Evolutionary conservation across 1,140 invertebrate species (phyloP).

Genomic region (Lepidurus couesii): DNA sequence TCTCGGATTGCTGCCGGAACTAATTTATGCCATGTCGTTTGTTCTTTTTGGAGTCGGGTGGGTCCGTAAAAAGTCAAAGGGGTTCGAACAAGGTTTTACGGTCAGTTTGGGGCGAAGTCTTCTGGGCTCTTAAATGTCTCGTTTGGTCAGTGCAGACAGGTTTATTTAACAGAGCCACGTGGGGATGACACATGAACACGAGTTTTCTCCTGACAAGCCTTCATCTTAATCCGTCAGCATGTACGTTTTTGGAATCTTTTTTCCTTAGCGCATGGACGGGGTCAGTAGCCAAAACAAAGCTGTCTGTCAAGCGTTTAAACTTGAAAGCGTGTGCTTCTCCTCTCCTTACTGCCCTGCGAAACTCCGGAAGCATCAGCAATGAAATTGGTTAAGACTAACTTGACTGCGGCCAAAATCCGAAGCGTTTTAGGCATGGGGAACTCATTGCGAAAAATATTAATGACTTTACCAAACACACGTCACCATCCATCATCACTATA

Average conservation of each 20-base stretch:
- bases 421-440: conserved; percentile 18
- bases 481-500: conserved; percentile 19
- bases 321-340: background rate
- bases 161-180: conserved; percentile 19
- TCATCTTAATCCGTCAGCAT: conserved; percentile 16
- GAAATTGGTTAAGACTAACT: background rate
- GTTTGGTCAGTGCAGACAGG: conserved; percentile 12
- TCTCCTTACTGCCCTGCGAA: background rate
- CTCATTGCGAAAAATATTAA: conserved; percentile 11
- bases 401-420: background rate
- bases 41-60: background rate
- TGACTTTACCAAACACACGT: conserved; percentile 19
- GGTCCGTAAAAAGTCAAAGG: background rate
- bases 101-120: background rate
- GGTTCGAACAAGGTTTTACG: background rate
- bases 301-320: background rate
- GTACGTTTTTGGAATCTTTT: background rate
- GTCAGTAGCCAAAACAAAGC: background rate
- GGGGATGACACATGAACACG: background rate
- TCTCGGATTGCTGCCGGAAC: conserved; percentile 13
- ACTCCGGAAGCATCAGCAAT: background rate
- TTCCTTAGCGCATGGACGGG: background rate
- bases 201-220: background rate
- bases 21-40: background rate
- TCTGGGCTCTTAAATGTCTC: background rate